Percentiles rank a stretch among this genome's conserved stretches.
These are phyloP conservation scores for Muraenolepis orangiensis DNA, from an alignment of 2,797 vertebrate genomes.

Conservation along the genomic window DNA sequence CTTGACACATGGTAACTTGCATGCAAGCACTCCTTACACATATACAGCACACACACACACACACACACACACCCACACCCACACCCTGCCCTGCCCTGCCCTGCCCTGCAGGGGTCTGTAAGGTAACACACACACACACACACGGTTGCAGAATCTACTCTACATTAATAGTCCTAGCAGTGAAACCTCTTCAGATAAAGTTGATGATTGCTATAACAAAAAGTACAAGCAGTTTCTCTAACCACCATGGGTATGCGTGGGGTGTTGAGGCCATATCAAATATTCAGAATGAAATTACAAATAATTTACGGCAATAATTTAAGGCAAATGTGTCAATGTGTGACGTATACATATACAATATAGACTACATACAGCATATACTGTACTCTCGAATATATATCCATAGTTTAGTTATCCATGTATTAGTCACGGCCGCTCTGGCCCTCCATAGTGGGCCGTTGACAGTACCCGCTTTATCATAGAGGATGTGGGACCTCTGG, in stretches of 20 bases:
- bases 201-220: not conserved
- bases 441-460: not conserved
- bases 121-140: not conserved
- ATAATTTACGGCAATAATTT: no score
- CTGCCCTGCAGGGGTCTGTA: no score
- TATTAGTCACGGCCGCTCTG: not conserved
- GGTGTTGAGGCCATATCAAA: not conserved
- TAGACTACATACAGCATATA: not conserved
- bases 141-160: no score
- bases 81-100: no score
- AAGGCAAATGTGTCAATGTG: not conserved
- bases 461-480: conserved; percentile 90
- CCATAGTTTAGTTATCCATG: not conserved
- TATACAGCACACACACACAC: not conserved
- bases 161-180: not conserved
- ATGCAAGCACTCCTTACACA: not conserved
- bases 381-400: no score
- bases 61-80: not conserved
- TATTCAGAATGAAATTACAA: not conserved
- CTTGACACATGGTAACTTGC: not conserved
- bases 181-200: no score
- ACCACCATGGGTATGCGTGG: not conserved
- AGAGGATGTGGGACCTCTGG: conserved; percentile 93
- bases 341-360: not conserved
- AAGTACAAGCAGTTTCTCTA: not conserved